Conservation (phyloP, 2,797 vertebrate species). For the Eulemur coronatus region DNA sequence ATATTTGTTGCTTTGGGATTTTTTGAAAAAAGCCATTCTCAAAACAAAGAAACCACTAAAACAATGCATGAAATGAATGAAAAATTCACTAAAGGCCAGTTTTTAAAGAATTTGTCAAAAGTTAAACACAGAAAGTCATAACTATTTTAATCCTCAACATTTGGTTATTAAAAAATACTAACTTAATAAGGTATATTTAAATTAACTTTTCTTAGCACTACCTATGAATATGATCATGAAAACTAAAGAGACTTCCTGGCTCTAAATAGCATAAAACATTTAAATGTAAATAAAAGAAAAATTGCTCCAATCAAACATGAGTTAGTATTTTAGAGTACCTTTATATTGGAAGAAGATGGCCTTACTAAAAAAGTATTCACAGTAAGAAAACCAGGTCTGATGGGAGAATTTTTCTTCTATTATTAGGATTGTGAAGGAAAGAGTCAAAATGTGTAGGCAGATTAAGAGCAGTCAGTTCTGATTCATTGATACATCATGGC, state of each 20-base stretch:
- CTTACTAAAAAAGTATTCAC: not conserved
- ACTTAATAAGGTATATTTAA: not conserved
- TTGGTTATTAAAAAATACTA: not conserved
- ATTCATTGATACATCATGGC: rapidly evolving
- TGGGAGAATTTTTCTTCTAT: not conserved
- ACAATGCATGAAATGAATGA: no score
- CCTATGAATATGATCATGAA: not conserved
- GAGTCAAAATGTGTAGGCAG: rapidly evolving
- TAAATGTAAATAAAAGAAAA: not conserved
- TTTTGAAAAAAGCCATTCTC: no score
- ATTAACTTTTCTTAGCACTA: not conserved
- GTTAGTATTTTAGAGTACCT: not conserved
- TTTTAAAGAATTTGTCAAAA: not conserved
- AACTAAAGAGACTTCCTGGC: not conserved
- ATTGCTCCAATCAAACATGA: not conserved
- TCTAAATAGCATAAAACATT: not conserved
- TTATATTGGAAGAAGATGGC: not conserved
- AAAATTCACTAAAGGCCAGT: no score
- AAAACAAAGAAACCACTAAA: no score
- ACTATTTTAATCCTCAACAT: not conserved
- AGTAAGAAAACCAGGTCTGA: not conserved
- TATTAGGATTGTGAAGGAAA: not conserved
- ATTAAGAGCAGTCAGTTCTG: no score
- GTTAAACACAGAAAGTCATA: not conserved
- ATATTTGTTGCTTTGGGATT: no score